Conservation (phyloP, 2,888 invertebrate genomes). For the Neoaliturus tenellus region DNA sequence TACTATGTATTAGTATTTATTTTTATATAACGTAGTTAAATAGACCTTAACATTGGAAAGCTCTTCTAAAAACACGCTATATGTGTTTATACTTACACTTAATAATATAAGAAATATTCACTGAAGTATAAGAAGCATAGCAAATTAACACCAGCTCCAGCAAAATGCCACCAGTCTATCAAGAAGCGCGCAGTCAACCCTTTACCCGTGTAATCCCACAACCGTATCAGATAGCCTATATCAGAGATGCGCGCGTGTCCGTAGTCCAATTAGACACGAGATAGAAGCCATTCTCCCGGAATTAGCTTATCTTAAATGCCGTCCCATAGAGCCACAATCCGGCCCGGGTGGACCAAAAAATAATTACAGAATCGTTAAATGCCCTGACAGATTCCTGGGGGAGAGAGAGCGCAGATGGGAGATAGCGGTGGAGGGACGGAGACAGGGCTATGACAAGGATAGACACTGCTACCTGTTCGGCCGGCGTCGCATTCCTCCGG, state of each 20-base stretch:
- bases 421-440: slow-evolving; percentile 17
- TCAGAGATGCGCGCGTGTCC: slow-evolving; percentile 22
- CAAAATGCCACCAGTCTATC: neutral
- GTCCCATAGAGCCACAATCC: neutral
- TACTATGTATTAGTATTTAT: too few species aligned
- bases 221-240: neutral
- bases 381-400: slow-evolving; percentile 47
- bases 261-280: slow-evolving; percentile 29
- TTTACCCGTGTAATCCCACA: slow-evolving; percentile 12
- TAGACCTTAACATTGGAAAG: too few species aligned
- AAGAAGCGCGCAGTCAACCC: neutral
- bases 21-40: too few species aligned
- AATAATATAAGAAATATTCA: too few species aligned
- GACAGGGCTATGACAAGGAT: slow-evolving; percentile 41
- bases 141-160: neutral
- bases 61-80: too few species aligned
- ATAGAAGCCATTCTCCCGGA: slow-evolving; percentile 23
- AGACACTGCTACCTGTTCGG: slow-evolving; percentile 45
- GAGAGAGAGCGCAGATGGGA: neutral
- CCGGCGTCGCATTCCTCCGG: slow-evolving; percentile 28
- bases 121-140: too few species aligned
- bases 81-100: too few species aligned
- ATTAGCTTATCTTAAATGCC: slow-evolving; percentile 39
- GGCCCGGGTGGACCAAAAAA: slow-evolving; percentile 35
- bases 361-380: slow-evolving; percentile 48